Conservation (phyloP, 1,140 invertebrate genomes). For the Hormaphis cornu region DNA sequence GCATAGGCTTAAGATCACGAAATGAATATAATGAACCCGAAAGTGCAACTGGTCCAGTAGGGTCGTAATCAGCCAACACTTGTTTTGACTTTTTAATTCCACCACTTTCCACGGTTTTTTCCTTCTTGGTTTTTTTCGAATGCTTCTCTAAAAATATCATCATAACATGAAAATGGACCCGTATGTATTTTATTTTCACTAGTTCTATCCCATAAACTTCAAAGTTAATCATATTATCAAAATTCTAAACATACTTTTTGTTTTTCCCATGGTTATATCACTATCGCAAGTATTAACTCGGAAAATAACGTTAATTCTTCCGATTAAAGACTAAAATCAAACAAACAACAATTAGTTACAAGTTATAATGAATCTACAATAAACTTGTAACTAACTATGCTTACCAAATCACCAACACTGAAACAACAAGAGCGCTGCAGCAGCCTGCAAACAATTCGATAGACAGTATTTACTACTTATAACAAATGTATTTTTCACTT, state of each 20-base stretch:
- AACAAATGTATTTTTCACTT: too few relatives aligned
- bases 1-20: conserved; percentile 66
- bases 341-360: too few relatives aligned
- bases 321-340: too few relatives aligned
- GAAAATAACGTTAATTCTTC: background rate
- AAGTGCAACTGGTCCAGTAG: conserved; percentile 60
- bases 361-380: too few relatives aligned
- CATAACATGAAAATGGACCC: background rate
- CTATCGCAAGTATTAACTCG: background rate
- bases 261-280: background rate
- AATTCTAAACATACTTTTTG: background rate
- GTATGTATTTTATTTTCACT: background rate
- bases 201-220: background rate
- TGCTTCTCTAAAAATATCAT: conserved; percentile 6
- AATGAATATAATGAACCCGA: conserved; percentile 73
- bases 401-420: too few relatives aligned
- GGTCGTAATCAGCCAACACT: conserved; percentile 45
- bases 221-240: background rate
- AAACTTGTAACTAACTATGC: too few relatives aligned
- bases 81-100: conserved; percentile 24
- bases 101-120: background rate
- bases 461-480: too few relatives aligned
- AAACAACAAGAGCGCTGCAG: too few relatives aligned
- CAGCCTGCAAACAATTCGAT: too few relatives aligned
- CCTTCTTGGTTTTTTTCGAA: conserved; percentile 23